These are phyloP conservation scores for Calcarius lapponicus DNA, from an alignment of 2,797 vertebrate species.

Conservation along the genomic window DNA sequence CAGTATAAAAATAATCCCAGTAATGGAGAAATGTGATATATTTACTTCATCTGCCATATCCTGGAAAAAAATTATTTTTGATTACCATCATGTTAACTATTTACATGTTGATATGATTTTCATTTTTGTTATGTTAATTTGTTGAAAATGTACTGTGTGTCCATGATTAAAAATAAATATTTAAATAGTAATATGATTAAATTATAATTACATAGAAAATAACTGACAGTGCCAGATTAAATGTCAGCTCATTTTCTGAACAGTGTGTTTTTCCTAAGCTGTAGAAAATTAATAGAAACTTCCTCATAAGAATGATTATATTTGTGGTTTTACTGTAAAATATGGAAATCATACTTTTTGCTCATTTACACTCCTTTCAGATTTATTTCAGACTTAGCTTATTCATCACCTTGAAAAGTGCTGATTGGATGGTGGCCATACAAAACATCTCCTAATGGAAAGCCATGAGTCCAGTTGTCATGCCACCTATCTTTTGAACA, in stretches of 20 bases:
- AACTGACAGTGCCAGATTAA: background rate
- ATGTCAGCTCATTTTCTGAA: background rate
- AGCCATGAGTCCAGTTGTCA: background rate
- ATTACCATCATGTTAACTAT: background rate
- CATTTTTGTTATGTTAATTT: background rate
- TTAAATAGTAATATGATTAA: background rate
- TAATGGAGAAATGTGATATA: background rate
- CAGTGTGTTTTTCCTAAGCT: background rate
- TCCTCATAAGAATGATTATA: background rate
- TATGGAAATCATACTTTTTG: background rate
- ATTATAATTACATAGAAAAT: background rate
- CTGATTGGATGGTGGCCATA: fast-evolving
- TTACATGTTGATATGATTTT: background rate
- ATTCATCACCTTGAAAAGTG: background rate
- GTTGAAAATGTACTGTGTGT: background rate
- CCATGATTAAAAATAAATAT: background rate
- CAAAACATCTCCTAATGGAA: background rate
- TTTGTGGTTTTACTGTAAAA: background rate
- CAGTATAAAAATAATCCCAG: background rate
- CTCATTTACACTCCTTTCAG: background rate
- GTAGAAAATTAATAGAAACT: background rate
- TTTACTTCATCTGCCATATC: background rate
- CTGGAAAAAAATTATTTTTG: background rate
- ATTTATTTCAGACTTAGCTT: background rate
- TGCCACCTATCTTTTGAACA: background rate